These are phyloP conservation scores for Fragum fragum DNA, from an alignment of 2,888 invertebrate species.

Conservation along the genomic window DNA sequence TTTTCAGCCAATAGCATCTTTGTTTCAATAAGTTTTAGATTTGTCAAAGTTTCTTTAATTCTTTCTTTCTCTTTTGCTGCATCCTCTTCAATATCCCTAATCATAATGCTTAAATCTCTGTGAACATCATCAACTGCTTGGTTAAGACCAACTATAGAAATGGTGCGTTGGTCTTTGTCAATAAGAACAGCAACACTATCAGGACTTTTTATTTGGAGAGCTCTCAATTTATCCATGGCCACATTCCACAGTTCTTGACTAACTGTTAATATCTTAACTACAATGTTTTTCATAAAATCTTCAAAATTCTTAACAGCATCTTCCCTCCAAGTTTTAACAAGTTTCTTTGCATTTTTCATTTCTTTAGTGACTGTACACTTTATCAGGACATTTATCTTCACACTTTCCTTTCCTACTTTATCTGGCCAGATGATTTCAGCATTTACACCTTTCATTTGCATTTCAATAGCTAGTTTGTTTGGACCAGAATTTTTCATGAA, in stretches of 20 bases:
- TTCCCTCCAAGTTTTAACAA: constrained; percentile 57
- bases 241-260: constrained; percentile 5
- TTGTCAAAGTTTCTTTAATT: constrained; percentile 35
- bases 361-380: constrained; percentile 55
- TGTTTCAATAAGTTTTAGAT: constrained; percentile 37
- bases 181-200: constrained; percentile 32
- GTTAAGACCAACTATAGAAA: constrained; percentile 32
- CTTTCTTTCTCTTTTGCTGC: constrained; percentile 34
- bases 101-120: constrained; percentile 2
- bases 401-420: constrained; percentile 7
- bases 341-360: constrained; percentile 45
- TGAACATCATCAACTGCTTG: constrained; percentile 2
- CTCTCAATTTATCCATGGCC: constrained; percentile 11
- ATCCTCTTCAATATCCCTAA: constrained; percentile 36
- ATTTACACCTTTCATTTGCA: constrained; percentile 1
- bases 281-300: constrained; percentile 32
- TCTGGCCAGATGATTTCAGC: constrained; percentile 29
- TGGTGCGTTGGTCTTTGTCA: constrained; percentile 9
- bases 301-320: constrained; percentile 38
- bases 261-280: neutral
- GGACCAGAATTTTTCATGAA: constrained; percentile 26
- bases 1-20: constrained; percentile 59
- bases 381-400: constrained; percentile 31
- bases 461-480: constrained; percentile 13
- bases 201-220: constrained; percentile 17